Base-by-base conservation (phyloP, 2,888 invertebrate genomes). In the Scaptomyza caliginosa region DNA sequence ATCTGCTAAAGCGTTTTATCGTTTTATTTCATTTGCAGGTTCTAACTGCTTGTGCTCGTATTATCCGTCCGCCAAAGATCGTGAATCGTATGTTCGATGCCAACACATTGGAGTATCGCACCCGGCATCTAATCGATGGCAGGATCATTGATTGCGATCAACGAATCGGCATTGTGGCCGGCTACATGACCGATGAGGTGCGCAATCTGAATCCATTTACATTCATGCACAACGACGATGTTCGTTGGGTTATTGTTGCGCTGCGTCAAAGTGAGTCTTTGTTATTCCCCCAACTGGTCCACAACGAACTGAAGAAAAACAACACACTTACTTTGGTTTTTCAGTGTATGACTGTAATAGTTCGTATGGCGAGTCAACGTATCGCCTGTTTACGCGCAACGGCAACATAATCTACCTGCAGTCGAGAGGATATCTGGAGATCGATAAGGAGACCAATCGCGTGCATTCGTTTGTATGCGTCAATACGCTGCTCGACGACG, bases 111-210 rank as follows among this genome's bases (percentile, higher is more conserved):
- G 97, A 98, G 90, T 98, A 98, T 91, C 95, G 96, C 89, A 97
- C 97, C 0, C 93, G 97, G 74, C 98, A 98, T 92, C 93, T 96
- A 57, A 94, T 97, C 51, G 97, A 97, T 92, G 97, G 98, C 0
- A 94, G 95, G 43, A 97, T 98, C 74, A 95, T 97, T 48, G 96
- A 95, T 89, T 96, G 96, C 90, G 98, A 98, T 90, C 97, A 97
- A 89, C 94, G 97, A 88, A 97, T 98, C 88, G 96, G 97, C 6
- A 92, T 96, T 60, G 95, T 97, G 11, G 95, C 96, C 54, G 98
- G 98, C 3, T 97, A 97, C 89, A 94, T 98, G 94, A 95, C 96
- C 10, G 95, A 96, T 77, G 98, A 98, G 92, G 96, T 97, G 1
- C 94, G 95, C 8, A 97, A 97, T n/a, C 92, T 94, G 63, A 96